Evolutionary conservation across 2,797 vertebrate species (phyloP), one percentile per base, ranked within the genome.

Genomic region (Dendrocincla fuliginosa): DNA sequence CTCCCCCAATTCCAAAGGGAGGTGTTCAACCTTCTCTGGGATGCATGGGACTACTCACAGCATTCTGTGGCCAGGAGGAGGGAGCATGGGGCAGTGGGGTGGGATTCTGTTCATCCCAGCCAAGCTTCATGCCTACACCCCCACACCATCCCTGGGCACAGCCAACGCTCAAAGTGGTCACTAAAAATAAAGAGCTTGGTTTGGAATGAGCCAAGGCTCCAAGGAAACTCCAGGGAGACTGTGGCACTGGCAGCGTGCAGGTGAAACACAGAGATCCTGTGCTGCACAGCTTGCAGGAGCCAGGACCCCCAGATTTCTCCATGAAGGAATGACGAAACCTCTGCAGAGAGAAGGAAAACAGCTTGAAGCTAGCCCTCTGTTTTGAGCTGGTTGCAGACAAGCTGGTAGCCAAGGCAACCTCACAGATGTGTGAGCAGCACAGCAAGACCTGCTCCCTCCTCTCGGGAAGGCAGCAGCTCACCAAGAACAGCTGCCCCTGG

Each of bases 381-480:
- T 95, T 65, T 56, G 74, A 95, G 93, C 80, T 41, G 0, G 37
- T n/a, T 85, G 75, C 85, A 90, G 77, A 69, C 23, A 10, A 94
- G 89, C 69, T 6, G 76, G 95, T 96, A 97, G 93, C 95, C 93
- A 97, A 97, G 95, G 93, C 92, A 96, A 96, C 95, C 84, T 90
- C 9, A 6, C 90, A 96, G 93, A 90, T 89, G 85, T 88, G 85
- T 1, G 14, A 95, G 87, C 94, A 16, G 85, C 87, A 75, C 46
- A 33, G 83, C 41, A 79, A 88, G 83, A 80, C 83, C 90, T 61
- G 67, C 76, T 96, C 74, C 70, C 79, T 59, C 49, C 0, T 10
- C 83, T 69, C 3, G 0, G 60, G 63, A 65, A 90, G 84, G 52
- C 13, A 0, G 61, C 68, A 35, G 79, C 60, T 90, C 86, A 56